Conservation (phyloP, 2,888 invertebrate species). For the Lasioglossum morio region DNA sequence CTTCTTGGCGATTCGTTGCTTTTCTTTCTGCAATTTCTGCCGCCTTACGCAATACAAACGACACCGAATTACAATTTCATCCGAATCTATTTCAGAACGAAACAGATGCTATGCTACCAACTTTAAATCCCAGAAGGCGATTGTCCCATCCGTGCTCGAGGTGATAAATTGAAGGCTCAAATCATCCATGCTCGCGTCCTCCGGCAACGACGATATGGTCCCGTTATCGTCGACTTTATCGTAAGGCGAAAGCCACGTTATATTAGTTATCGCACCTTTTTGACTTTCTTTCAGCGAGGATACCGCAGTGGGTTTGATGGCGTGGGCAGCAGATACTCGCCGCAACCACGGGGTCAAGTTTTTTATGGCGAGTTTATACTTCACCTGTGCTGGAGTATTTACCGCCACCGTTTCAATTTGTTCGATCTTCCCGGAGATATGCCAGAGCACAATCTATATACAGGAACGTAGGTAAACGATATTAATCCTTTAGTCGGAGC, state of each 20-base stretch:
- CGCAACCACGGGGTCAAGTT: constrained; percentile 90
- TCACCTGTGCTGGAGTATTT: constrained; percentile 87
- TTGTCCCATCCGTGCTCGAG: constrained; percentile 88
- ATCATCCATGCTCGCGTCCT: constrained; percentile 78
- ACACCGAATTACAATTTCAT: not conserved
- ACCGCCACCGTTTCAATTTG: constrained; percentile 88
- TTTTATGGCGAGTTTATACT: constrained; percentile 87
- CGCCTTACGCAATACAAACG: constrained; percentile 33
- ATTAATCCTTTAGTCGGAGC: not conserved
- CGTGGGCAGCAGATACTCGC: constrained; percentile 86
- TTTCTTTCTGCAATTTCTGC: constrained; percentile 20
- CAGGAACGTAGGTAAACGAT: not conserved
- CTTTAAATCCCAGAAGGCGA: constrained; percentile 90
- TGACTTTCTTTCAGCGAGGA: constrained; percentile 89
- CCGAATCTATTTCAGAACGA: not conserved
- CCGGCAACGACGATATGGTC: constrained; percentile 83
- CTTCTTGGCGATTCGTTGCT: not conserved
- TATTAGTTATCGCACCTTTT: constrained; percentile 87
- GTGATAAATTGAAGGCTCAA: constrained; percentile 88
- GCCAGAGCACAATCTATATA: constrained; percentile 88
- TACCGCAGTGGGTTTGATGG: constrained; percentile 87
- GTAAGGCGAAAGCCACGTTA: constrained; percentile 89
- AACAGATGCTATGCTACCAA: constrained; percentile 77
- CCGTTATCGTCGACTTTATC: constrained; percentile 88
- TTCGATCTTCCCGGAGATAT: constrained; percentile 88